These are phyloP conservation scores for Centropus unirufus DNA, from an alignment of 2,113 vertebrate genomes.

Conservation along the genomic window DNA sequence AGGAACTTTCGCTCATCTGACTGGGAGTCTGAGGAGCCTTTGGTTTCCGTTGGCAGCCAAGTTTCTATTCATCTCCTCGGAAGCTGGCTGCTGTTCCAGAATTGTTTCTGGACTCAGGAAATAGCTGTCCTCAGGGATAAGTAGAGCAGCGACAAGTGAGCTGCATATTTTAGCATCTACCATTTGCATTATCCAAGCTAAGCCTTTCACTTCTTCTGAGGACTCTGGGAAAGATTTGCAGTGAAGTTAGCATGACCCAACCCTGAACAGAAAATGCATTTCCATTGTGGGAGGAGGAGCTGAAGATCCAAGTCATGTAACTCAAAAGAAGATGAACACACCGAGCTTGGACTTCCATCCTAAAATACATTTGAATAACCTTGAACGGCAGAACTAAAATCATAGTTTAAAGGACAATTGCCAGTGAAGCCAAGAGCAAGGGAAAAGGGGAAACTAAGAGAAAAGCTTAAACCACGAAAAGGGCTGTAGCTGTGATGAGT, in stretches of 20 bases:
- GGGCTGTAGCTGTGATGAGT: not conserved
- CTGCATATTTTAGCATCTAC: not conserved
- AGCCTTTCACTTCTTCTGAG: not conserved
- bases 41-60: not conserved
- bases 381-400: not conserved
- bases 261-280: not conserved
- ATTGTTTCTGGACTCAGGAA: not conserved
- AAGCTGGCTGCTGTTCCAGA: not conserved
- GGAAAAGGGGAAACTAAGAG: not conserved
- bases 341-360: not conserved
- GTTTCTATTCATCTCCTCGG: not conserved
- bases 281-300: not conserved
- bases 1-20: not conserved
- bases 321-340: conserved; percentile 1
- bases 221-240: not conserved
- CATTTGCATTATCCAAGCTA: not conserved
- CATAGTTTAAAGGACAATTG: not conserved
- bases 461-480: not conserved
- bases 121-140: not conserved
- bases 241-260: not conserved
- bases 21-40: not conserved
- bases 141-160: not conserved
- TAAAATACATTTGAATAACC: not conserved
- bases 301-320: not conserved
- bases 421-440: not conserved